These are phyloP conservation scores for Drepanosiphum platanoidis DNA, from an alignment of 2,888 invertebrate species.

Conservation along the genomic window DNA sequence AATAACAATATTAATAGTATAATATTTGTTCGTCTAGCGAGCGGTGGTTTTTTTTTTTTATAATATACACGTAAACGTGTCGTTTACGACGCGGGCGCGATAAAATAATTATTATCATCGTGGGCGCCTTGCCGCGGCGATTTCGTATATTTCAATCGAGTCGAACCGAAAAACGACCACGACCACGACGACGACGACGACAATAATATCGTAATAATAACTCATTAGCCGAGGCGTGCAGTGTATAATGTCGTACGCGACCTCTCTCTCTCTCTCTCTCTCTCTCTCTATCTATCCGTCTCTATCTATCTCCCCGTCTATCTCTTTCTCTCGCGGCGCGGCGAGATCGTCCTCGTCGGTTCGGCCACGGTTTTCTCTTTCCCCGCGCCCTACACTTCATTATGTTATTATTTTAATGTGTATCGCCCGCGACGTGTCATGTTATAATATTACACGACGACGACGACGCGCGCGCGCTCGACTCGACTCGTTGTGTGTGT, in stretches of 20 bases:
- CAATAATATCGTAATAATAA: not conserved
- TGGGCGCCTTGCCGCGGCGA: not conserved
- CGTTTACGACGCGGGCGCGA: too few species aligned
- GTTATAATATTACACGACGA: not conserved
- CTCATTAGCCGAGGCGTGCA: not conserved
- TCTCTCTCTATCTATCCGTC: too few species aligned
- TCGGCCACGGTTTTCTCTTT: not conserved
- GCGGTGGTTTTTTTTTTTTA: too few species aligned
- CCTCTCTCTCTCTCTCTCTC: too few species aligned
- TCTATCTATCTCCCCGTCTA: too few species aligned
- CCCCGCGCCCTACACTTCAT: not conserved
- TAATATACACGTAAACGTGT: too few species aligned
- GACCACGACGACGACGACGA: not conserved
- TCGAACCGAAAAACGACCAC: not conserved
- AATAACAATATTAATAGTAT: not conserved
- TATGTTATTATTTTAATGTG: not conserved
- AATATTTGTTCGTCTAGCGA: constrained; percentile 14
- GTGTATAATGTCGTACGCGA: too few species aligned
- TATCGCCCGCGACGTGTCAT: not conserved
- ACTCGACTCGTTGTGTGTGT: too few species aligned
- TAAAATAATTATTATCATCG: not conserved
- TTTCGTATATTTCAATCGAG: not conserved
- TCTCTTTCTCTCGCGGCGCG: too few species aligned
- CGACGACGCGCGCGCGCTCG: not conserved
- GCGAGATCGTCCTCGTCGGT: not conserved